Percentiles rank a stretch among this genome's conserved stretches.
Evolutionary conservation across 2,113 vertebrate species (phyloP).

Genomic region (Lonchura striata): DNA sequence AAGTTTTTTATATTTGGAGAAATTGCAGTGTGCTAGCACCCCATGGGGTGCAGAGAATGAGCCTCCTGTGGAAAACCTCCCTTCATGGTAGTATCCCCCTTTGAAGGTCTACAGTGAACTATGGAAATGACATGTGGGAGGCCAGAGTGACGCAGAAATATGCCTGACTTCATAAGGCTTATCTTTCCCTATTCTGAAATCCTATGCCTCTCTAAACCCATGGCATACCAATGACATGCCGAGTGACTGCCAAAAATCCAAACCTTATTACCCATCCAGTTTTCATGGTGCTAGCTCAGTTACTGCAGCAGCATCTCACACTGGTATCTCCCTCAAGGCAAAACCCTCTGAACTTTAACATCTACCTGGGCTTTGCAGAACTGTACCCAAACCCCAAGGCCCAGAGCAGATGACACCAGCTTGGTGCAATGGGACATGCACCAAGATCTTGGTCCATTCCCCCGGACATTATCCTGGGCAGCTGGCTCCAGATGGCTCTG

Average conservation of each 20-base stretch:
- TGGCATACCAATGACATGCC: neutral
- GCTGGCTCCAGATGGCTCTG: neutral
- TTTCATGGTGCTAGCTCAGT: neutral
- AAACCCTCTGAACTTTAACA: neutral
- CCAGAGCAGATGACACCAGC: neutral
- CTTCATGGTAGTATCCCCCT: neutral
- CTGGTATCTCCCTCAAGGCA: neutral
- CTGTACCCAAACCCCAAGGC: neutral
- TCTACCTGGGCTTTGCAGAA: neutral
- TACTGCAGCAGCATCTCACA: neutral
- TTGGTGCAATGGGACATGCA: neutral
- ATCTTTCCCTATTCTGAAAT: neutral
- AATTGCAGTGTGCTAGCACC: neutral
- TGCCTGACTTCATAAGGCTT: neutral
- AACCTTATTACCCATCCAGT: neutral
- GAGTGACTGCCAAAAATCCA: neutral
- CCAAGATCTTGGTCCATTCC: neutral
- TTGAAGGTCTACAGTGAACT: accelerated
- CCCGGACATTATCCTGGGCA: neutral
- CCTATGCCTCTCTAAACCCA: neutral
- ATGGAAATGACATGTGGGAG: neutral
- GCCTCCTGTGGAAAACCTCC: neutral
- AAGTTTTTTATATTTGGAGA: neutral
- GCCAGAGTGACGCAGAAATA: neutral
- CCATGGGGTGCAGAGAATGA: neutral